Evolutionary conservation across 2,113 vertebrate genomes (phyloP).

Genomic region (Malurus melanocephalus): DNA sequence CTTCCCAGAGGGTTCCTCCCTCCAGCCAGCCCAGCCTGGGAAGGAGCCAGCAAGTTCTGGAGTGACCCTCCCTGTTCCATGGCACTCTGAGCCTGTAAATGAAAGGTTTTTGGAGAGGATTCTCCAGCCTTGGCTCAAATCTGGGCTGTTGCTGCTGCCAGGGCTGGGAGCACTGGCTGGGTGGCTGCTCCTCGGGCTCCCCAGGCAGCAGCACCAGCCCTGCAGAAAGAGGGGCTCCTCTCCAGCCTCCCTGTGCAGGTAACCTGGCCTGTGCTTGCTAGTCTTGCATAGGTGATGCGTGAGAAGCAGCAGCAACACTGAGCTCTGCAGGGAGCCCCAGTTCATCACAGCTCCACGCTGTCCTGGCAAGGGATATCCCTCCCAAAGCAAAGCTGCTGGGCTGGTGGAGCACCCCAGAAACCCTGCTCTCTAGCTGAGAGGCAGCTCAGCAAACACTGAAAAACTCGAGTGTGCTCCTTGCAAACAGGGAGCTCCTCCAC

Average conservation of each 20-base stretch:
- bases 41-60: not conserved
- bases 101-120: not conserved
- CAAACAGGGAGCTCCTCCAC: not conserved
- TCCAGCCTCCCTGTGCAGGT: not conserved
- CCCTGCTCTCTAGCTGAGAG: not conserved
- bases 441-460: not conserved
- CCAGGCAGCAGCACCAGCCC: not conserved
- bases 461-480: not conserved
- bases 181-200: not conserved
- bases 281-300: slow-evolving; percentile 32
- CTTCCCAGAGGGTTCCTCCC: not conserved
- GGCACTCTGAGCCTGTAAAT: not conserved
- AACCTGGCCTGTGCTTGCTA: not conserved
- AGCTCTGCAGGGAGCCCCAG: not conserved
- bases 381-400: not conserved
- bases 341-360: not conserved
- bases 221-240: not conserved
- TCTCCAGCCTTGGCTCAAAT: not conserved
- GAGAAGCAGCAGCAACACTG: not conserved
- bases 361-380: not conserved
- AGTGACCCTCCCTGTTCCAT: not conserved
- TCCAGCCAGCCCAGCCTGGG: not conserved
- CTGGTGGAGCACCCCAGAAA: not conserved
- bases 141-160: not conserved
- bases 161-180: not conserved